Conservation (phyloP, 2,113 vertebrate genomes). For the Ahaetulla prasina region DNA sequence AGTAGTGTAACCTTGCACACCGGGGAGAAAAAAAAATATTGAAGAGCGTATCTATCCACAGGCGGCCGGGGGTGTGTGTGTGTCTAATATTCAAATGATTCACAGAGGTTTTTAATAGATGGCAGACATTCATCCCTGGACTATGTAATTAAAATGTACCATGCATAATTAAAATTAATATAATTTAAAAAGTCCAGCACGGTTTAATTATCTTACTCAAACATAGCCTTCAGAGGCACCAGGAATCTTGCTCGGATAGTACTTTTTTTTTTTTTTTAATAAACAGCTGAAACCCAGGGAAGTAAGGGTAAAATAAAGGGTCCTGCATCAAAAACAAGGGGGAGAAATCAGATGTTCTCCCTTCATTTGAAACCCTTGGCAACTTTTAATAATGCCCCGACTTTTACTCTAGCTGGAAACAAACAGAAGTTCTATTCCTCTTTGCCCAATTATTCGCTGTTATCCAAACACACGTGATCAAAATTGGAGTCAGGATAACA, state of each 20-base stretch:
- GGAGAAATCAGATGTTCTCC: background rate
- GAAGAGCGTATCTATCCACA: background rate
- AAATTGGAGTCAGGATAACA: background rate
- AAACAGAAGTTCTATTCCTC: background rate
- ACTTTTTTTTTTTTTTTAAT: background rate
- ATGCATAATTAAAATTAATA: constrained; percentile 67
- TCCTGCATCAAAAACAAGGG: background rate
- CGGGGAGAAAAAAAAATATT: background rate
- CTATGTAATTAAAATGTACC: constrained; percentile 60
- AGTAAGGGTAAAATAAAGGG: background rate
- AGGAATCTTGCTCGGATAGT: constrained; percentile 35
- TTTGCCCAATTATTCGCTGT: constrained; percentile 1
- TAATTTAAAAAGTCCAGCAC: constrained; percentile 52
- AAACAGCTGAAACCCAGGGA: constrained; percentile 25
- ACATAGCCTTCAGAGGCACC: constrained; percentile 35
- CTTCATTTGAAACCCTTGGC: background rate
- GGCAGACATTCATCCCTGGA: constrained; percentile 45
- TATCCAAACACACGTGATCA: background rate
- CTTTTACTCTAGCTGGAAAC: background rate
- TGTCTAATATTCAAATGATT: constrained; percentile 41
- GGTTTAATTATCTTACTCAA: constrained; percentile 57
- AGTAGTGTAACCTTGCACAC: constrained; percentile 38
- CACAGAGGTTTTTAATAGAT: constrained; percentile 47
- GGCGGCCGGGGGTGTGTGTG: too few species aligned
- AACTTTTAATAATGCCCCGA: background rate